Percentiles rank a stretch among this genome's conserved stretches.
phyloP scores from a whole-genome alignment of 2,888 invertebrate genomes.

The Hermodice carunculata region DNA sequence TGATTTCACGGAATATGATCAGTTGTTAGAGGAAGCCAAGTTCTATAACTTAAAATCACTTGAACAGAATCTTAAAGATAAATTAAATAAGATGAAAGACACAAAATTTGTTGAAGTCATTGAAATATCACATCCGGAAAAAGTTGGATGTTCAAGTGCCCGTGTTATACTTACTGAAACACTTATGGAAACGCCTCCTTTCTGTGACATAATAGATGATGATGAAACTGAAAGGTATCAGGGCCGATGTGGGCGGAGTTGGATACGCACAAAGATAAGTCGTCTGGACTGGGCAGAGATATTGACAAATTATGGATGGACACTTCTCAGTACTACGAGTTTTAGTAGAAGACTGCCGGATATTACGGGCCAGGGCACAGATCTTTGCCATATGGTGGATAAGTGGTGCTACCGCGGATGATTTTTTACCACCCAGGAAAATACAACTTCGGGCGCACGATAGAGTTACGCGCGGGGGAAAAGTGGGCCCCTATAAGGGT shows the following conservation, averaged over 20 bases:
- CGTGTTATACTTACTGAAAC: slow-evolving; percentile 13
- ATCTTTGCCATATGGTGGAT: slow-evolving; percentile 18
- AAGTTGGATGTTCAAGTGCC: slow-evolving; percentile 13
- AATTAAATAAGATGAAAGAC: neutral
- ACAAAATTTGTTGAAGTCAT: slow-evolving; percentile 6
- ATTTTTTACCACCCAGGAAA: no score
- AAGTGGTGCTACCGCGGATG: no score
- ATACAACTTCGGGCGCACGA: no score
- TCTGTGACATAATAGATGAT: slow-evolving; percentile 10
- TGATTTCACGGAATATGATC: slow-evolving; percentile 82
- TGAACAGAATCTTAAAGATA: slow-evolving; percentile 67
- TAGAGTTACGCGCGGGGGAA: no score
- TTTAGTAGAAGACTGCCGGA: slow-evolving; percentile 10
- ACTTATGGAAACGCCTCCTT: slow-evolving; percentile 6
- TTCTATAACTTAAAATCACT: slow-evolving; percentile 80
- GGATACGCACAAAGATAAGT: slow-evolving; percentile 16
- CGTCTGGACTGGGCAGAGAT: slow-evolving; percentile 21
- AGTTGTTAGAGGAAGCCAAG: slow-evolving; percentile 73
- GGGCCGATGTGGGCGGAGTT: slow-evolving; percentile 7
- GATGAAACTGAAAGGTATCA: slow-evolving; percentile 10
- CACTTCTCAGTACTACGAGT: slow-evolving; percentile 9
- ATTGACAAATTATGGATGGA: slow-evolving; percentile 14
- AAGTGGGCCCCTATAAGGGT: no score
- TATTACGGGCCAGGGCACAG: slow-evolving; percentile 17
- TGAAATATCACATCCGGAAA: slow-evolving; percentile 18